Percentiles rank a stretch among this genome's conserved stretches.
Evolutionary conservation across 2,888 invertebrate genomes (phyloP).

Genomic region (Mesochorus sp.): DNA sequence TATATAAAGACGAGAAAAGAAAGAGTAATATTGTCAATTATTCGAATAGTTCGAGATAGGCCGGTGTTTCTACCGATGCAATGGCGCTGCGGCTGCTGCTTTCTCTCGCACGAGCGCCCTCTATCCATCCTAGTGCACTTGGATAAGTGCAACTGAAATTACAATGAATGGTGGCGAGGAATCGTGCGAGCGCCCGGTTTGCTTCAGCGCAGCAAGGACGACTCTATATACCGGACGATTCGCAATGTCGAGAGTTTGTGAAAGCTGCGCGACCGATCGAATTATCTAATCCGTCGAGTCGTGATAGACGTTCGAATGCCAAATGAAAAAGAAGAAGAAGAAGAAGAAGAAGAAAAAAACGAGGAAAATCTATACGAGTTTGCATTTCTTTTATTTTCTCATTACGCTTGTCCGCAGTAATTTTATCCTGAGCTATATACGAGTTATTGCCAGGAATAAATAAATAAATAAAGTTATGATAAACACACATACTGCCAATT

Average conservation of each 20-base stretch:
- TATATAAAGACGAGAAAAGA: conserved; percentile 45
- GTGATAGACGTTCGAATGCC: background rate
- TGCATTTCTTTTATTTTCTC: conserved; percentile 5
- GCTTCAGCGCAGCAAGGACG: conserved; percentile 28
- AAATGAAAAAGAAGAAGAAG: too few relatives aligned
- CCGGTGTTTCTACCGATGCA: conserved; percentile 37
- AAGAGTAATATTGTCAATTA: conserved; percentile 61
- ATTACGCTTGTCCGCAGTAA: background rate
- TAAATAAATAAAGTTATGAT: too few relatives aligned
- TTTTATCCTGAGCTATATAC: background rate
- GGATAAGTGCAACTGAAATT: conserved; percentile 50
- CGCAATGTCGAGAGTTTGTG: conserved; percentile 50
- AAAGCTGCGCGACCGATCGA: conserved; percentile 51
- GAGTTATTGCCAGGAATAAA: conserved; percentile 9
- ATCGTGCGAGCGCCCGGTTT: background rate
- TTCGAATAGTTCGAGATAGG: conserved; percentile 49
- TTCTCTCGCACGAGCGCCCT: conserved; percentile 52
- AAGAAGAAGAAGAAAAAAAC: background rate
- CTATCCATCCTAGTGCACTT: conserved; percentile 19
- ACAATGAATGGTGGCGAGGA: conserved; percentile 24
- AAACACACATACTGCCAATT: conserved; percentile 12
- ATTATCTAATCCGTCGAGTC: conserved; percentile 59
- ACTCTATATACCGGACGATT: conserved; percentile 7
- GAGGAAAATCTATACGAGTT: background rate
- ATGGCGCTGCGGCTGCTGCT: conserved; percentile 43